Evolutionary conservation across 2,113 vertebrate species (phyloP), one percentile per base, ranked within the genome.

Genomic region (Cebus imitator): DNA sequence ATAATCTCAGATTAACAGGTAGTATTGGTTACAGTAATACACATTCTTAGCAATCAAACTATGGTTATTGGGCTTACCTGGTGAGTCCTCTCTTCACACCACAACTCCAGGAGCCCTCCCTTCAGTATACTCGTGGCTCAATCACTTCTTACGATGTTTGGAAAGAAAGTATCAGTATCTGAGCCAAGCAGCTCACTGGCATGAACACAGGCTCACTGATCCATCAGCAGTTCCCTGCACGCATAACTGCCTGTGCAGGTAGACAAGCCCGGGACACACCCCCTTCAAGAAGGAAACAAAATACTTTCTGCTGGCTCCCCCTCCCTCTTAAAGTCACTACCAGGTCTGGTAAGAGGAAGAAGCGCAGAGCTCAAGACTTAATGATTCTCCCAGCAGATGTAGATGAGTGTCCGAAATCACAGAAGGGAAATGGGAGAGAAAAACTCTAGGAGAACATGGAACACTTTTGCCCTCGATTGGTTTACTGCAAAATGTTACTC

Each of bases 31-130:
- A 73, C 5, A 25, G 50, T 17, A 66, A 87, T 3, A 55, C 2
- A 1, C 2, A 0, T 35, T 87, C 73, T 27, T 58, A 93, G 52
- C 55, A 64, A 64, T 84, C 73, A 45, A 64, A 55, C 37, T 12
- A n/a, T 14, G 23, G 40, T 2, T 0, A 6, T 30, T 4, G 48
- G 43, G 52, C 98, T 97, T 97, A 98, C 98, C 97, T 97, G 89
- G 78, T 3, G 87, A 68, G n/a, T 57, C 50, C 17, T 90, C 83
- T 93, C 72, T 78, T 79, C 61, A 72, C 18, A 43, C 35, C 43
- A 72, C 45, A 75, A 81, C 30, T 50, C 6, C 0, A 23, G n/a
- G 30, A 84, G 79, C 37, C 73, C 52, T 72, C 73, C 32, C 8
- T 55, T 90, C 9, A 1, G 52, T 4, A 25, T 8, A 45, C 80